Evolutionary conservation across 2,113 vertebrate species (phyloP), one percentile per base, ranked within the genome.

Genomic region (Stegastes partitus): DNA sequence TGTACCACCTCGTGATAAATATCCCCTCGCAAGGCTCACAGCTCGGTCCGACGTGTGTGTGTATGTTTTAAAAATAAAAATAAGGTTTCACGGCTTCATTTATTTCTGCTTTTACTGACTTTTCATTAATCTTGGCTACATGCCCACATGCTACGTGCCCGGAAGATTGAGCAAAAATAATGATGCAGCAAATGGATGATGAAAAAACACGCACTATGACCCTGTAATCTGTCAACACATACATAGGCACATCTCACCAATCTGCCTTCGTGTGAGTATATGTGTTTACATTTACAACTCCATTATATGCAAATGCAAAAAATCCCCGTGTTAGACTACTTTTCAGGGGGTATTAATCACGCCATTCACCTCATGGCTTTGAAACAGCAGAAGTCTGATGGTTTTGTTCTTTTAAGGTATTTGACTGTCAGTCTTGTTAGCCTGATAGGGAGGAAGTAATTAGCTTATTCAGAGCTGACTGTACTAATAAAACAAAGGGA

Each of bases 101-200:
- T 4, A 53, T 73, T 76, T 56, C 23, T 55, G 63, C 8, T 57
- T 83, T 67, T 66, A 61, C 42, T 39, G 19, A 45, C 44, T 69
- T 74, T 58, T 9, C 31, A 55, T 68, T 77, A 26, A 39, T 55
- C 44, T 68, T 73, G 68, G 59, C 55, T 53, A 57, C 45, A 54
- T 37, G 39, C 31, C 31, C 7, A 7, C 31, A 34, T 34, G 31
- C 31, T 34, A 47, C 50, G 25, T 26, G 19, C 19, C 54, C 21
- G 49, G 28, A 68, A 42, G 64, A 68, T 73, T 61, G 21, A 56
- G 12, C 45, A 11, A 50, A 58, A 68, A 21, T 42, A 58, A 63
- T 14, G 31, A 34, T 8, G 10, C 7, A 34, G 31, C 31, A 34
- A 34, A 34, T 34, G 31, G 31, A 34, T 10, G 1, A 11, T 11